Percentiles rank a stretch among this genome's conserved stretches.
These are phyloP conservation scores for Mirza zaza DNA, from an alignment of 2,113 vertebrate genomes.

Conservation along the genomic window DNA sequence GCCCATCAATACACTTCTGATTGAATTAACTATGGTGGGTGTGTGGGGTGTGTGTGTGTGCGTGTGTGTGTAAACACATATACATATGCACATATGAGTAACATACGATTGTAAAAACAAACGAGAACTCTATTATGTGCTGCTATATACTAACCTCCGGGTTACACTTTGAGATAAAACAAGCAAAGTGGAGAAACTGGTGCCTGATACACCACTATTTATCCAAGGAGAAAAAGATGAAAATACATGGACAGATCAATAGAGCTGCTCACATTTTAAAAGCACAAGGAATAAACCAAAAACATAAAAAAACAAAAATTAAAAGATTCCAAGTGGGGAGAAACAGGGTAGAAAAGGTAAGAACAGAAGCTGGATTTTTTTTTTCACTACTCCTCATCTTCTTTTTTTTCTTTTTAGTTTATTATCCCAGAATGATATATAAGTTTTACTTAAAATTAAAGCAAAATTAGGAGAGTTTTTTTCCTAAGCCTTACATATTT, in stretches of 20 bases:
- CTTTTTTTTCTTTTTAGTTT: neutral
- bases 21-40: neutral
- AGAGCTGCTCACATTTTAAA: neutral
- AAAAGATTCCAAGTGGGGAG: neutral
- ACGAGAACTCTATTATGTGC: neutral
- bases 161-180: neutral
- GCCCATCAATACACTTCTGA: neutral
- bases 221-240: neutral
- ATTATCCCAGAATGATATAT: neutral
- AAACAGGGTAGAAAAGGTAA: neutral
- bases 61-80: neutral
- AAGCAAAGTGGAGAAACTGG: neutral
- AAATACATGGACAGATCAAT: neutral
- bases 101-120: neutral
- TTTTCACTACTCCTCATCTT: neutral
- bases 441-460: neutral
- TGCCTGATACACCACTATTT: neutral
- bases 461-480: neutral
- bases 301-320: neutral
- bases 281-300: neutral
- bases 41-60: neutral
- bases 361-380: neutral
- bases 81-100: neutral
- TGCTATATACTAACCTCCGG: neutral
- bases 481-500: neutral